A percentile compares a stretch with the other conserved stretches of the same genome.
phyloP scores from a whole-genome alignment of 2,797 vertebrate genomes.

The Danio jaintianensis region DNA sequence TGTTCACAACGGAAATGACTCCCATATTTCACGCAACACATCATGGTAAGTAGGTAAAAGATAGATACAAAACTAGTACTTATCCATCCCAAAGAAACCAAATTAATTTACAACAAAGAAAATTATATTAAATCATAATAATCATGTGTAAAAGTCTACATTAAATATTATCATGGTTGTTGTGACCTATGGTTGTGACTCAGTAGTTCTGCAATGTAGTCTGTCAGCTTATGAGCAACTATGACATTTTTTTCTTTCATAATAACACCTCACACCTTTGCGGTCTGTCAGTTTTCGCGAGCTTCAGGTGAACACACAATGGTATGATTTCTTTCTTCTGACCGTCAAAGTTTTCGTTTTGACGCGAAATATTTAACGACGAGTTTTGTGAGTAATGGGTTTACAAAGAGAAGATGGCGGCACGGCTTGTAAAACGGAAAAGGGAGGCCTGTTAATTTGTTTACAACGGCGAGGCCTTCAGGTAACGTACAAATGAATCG shows the following conservation, averaged over 20 bases:
- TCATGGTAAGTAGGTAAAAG: no score
- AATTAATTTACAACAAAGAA: neutral
- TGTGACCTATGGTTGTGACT: neutral
- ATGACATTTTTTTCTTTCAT: neutral
- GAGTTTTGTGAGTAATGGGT: neutral
- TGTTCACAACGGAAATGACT: no score
- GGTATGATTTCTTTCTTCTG: neutral
- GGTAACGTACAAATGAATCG: neutral
- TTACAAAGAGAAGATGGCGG: neutral
- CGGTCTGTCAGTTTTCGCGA: neutral
- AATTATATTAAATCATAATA: neutral
- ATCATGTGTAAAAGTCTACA: neutral
- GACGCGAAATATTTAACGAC: neutral
- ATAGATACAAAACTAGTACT: neutral
- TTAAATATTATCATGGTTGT: neutral
- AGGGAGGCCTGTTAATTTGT: neutral
- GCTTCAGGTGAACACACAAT: neutral
- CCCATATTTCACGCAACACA: no score
- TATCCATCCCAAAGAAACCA: neutral
- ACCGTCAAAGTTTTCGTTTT: neutral
- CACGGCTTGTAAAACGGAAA: slow-evolving; percentile 2
- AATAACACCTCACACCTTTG: neutral
- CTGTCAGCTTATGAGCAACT: neutral
- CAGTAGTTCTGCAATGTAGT: neutral
- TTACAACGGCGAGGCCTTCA: slow-evolving; percentile 1